These are phyloP conservation scores for Apodemia duryi DNA, from an alignment of 2,888 invertebrate species.

Conservation along the genomic window DNA sequence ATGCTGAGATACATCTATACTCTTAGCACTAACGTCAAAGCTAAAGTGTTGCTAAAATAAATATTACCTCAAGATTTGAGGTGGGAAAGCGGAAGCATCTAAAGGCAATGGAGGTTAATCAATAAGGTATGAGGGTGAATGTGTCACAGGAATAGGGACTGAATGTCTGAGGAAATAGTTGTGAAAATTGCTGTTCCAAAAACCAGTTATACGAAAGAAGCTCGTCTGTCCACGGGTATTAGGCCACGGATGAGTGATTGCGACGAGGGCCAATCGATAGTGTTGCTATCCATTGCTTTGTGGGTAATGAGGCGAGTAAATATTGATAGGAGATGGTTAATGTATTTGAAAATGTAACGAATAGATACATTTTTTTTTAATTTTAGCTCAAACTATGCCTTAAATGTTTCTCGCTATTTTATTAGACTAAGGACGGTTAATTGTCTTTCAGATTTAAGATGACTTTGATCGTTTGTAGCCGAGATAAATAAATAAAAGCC, in stretches of 20 bases:
- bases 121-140: not conserved
- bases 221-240: slow-evolving; percentile 5
- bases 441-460: no score
- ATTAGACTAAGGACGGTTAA: no score
- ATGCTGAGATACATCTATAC: not conserved
- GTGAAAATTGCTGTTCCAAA: not conserved
- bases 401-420: no score
- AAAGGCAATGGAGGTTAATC: slow-evolving; percentile 4
- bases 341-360: not conserved
- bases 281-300: slow-evolving; percentile 1
- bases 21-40: not conserved
- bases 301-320: slow-evolving; percentile 1
- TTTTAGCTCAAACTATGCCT: no score
- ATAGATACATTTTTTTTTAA: not conserved
- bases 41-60: not conserved
- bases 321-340: slow-evolving; percentile 5
- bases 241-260: slow-evolving; percentile 5
- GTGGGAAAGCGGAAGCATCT: slow-evolving; percentile 4
- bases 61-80: slow-evolving; percentile 4
- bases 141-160: not conserved
- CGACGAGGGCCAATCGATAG: not conserved
- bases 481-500: no score
- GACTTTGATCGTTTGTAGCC: no score
- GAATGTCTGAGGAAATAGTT: not conserved
- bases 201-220: not conserved